Base-by-base conservation (phyloP, 2,113 vertebrate species). In the Tamias sibiricus region DNA sequence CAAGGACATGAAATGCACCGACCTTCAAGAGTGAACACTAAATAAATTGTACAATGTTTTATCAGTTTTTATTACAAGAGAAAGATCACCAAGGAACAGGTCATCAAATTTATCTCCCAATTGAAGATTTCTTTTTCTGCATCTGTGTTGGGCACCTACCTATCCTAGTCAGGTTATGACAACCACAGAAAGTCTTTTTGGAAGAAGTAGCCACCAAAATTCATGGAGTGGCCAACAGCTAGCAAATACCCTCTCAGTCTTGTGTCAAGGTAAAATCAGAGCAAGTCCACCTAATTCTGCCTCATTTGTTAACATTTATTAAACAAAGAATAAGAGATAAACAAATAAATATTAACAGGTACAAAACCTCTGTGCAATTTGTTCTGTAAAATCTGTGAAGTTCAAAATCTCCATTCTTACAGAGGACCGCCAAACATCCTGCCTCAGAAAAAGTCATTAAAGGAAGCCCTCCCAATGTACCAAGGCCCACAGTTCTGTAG, bases 261-360 rank as follows among this genome's bases (percentile, higher is more conserved):
- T 90, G 30, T 42, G 83, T 92, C 8, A 83, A 47, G 32, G 69
- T 86, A 92, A 82, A 81, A 59, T 59, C 68, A 82, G 59, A 95
- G 6, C 40, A 95, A 62, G 28, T 90, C 6, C n/a, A 8, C 24
- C 24, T 6, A 74, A 74, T 52, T 92, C 32, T 47, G 54, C 62
- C 26, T 52, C 28, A 20, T 42, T 7, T 87, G 16, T 54, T 0
- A 0, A 72, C 26, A 91, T 71, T 93, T 71, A 59, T 44, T 62
- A 80, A 86, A 82, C 35, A 89, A 76, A 80, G n/a, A 76, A 87
- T 90, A 89, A 75, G n/a, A n/a, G n/a, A n/a, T 35, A 89, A 42
- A 62, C 30, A 72, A 94, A 91, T 93, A 40, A 59, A 22, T 59
- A 22, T 93, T 90, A 74, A 79, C 4, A 47, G 0, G 4, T 62